Evolutionary conservation across 2,888 invertebrate species (phyloP).

Genomic region (Morpho achilles): DNA sequence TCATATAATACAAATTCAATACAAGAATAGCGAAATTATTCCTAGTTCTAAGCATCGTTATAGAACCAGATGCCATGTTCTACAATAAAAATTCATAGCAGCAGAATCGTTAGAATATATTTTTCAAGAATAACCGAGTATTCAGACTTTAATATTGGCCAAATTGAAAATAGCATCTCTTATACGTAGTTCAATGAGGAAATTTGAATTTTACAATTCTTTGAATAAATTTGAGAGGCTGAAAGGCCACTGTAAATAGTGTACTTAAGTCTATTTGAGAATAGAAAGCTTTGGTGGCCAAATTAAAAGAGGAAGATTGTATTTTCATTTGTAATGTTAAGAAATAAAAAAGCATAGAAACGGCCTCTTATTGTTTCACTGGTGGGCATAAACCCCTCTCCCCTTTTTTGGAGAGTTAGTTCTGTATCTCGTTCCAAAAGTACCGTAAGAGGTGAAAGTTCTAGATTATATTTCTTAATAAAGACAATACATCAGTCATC

Average conservation of each 20-base stretch:
- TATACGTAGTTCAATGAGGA: not conserved
- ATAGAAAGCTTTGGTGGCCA: not conserved
- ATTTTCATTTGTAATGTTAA: no score
- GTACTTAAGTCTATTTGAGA: not conserved
- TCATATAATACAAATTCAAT: no score
- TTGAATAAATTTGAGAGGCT: constrained; percentile 1
- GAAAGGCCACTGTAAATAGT: not conserved
- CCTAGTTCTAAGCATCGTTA: not conserved
- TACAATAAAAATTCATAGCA: constrained; percentile 10
- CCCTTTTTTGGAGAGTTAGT: no score
- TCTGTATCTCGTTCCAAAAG: no score
- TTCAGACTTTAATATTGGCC: constrained; percentile 7
- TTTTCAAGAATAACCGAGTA: not conserved
- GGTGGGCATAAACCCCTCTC: not conserved
- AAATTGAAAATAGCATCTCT: not conserved
- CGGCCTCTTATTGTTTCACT: not conserved
- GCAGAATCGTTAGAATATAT: constrained; percentile 7
- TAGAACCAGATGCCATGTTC: constrained; percentile 11
- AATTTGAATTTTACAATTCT: constrained; percentile 1
- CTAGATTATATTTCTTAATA: no score
- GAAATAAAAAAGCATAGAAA: not conserved
- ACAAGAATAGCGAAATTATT: no score
- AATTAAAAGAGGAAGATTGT: no score
- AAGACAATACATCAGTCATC: no score
- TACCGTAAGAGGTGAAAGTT: no score